Conservation (phyloP, 2,797 vertebrate genomes). For the Scarus forsteni region DNA sequence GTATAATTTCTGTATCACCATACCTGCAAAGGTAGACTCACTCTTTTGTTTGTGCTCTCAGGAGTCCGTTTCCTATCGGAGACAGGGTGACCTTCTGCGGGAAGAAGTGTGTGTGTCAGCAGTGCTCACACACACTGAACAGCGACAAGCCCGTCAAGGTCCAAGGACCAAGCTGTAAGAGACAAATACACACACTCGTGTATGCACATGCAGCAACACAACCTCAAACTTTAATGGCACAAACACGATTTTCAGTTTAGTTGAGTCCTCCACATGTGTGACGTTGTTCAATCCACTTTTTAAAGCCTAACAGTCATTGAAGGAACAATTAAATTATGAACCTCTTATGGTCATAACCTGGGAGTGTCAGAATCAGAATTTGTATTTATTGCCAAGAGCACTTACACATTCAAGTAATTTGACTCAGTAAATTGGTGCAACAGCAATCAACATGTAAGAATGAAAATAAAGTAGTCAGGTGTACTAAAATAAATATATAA, state of each 20-base stretch:
- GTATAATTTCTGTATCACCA: background rate
- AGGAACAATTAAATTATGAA: too few species aligned
- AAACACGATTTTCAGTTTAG: background rate
- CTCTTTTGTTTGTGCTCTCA: constrained; percentile 64
- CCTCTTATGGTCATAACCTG: too few species aligned
- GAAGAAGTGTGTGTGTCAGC: constrained; percentile 97
- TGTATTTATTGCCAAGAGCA: too few species aligned
- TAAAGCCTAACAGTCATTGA: too few species aligned
- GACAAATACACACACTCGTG: constrained; percentile 25
- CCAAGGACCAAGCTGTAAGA: constrained; percentile 95
- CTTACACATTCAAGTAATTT: too few species aligned
- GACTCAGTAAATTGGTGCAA: too few species aligned
- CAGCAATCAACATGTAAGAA: too few species aligned
- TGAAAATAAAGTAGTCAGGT: too few species aligned
- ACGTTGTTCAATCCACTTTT: too few species aligned
- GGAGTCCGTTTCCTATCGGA: constrained; percentile 96
- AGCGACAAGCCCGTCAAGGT: constrained; percentile 94
- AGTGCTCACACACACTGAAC: constrained; percentile 91
- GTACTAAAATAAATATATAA: too few species aligned
- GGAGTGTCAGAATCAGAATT: too few species aligned
- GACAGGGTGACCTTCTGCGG: constrained; percentile 98
- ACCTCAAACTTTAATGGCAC: background rate
- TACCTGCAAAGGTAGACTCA: constrained; percentile 29
- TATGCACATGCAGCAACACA: background rate
- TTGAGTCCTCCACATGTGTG: background rate